Evolutionary conservation across 2,113 vertebrate genomes (phyloP), one percentile per base, ranked within the genome.

Genomic region (Cynopterus brachyotis): DNA sequence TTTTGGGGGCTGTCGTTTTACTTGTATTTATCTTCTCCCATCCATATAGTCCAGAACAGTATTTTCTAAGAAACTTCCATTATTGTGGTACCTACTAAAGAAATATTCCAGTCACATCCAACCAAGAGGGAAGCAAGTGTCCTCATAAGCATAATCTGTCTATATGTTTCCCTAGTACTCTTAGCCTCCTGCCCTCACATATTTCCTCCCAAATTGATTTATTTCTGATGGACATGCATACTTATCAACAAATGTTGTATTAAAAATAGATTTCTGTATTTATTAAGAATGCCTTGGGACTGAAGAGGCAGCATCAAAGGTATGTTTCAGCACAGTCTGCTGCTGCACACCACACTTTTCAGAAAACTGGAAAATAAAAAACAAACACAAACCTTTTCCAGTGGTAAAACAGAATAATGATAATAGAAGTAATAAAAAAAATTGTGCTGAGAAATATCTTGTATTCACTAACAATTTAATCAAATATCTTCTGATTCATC

Each of bases 241-340:
- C n/a, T 92, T 79, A 73, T 69, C 95, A 97, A 92, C 89, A 96
- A 86, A 93, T 70, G 22, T 45, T 37, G 6, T 42, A 55, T 53
- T 86, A 73, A 95, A 93, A 85, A 85, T 72, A 42, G 94, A 62
- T 66, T 88, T 66, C 66, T 53, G 45, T 60, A 80, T 88, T 95
- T 57, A 32, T 91, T 85, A 60, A 45, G 45, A 85, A 22, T 89
- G 57, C 17, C 83, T 82, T 76, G 73, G 85, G 86, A 42, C 64
- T 85, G 35, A 60, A 67, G 76, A 67, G 40, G 12, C 11, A 32
- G 28, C 55, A 45, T 55, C 72, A 85, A 66, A 84, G 26, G 72
- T 80, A 2, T 57, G 28, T 91, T 88, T 72, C 42, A 59, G 19
- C 24, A 64, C 20, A 37, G 30, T 66, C 72, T 57, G 24, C 42